Evolutionary conservation across 2,888 invertebrate species (phyloP).

Genomic region (Fragum whitleyi): DNA sequence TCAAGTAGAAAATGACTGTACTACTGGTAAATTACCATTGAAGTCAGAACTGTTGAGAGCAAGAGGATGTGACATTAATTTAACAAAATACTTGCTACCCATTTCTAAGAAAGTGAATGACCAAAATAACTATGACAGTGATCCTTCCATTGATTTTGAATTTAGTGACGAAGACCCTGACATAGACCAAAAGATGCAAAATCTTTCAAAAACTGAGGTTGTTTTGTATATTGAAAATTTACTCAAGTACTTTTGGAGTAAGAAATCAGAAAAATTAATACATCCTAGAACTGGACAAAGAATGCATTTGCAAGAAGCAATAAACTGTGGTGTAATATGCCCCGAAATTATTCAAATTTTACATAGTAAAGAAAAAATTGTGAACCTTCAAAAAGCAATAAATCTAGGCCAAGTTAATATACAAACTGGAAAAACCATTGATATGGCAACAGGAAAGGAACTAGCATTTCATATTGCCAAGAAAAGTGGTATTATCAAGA

Average conservation of each 20-base stretch:
- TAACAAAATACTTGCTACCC: conserved; percentile 51
- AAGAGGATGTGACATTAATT: conserved; percentile 57
- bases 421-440: conserved; percentile 87
- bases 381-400: conserved; percentile 77
- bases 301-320: conserved; percentile 74
- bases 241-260: conserved; percentile 74
- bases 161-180: conserved; percentile 13
- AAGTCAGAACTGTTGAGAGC: conserved; percentile 27
- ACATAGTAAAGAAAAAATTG: conserved; percentile 66
- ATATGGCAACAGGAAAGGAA: conserved; percentile 86
- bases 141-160: conserved; percentile 25
- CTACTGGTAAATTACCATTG: conserved; percentile 6
- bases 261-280: conserved; percentile 63
- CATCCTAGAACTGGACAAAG: conserved; percentile 75
- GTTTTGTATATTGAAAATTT: conserved; percentile 68
- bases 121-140: neutral
- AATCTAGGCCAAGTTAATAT: conserved; percentile 88
- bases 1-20: neutral
- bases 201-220: conserved; percentile 56
- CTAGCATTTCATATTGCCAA: conserved; percentile 77
- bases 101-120: conserved; percentile 10
- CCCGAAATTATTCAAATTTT: conserved; percentile 69
- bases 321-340: conserved; percentile 74
- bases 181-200: conserved; percentile 32
- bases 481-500: conserved; percentile 69